Conservation (phyloP, 1,140 invertebrate species). For the Helicoverpa zea region DNA sequence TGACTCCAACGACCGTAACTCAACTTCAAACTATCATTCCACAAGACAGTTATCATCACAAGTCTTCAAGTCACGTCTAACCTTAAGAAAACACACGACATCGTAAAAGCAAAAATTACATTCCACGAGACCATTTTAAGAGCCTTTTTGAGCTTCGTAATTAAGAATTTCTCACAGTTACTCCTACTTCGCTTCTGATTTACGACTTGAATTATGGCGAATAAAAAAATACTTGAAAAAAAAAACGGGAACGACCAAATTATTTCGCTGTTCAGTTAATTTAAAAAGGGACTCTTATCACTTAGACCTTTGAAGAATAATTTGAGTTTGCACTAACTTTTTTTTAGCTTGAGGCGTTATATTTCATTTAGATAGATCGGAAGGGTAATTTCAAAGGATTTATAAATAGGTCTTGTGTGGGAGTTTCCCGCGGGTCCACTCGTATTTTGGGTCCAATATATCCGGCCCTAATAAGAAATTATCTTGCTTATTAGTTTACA, state of each 20-base stretch:
- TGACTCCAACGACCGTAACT: too few species aligned
- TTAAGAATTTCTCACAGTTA: slow-evolving; percentile 60
- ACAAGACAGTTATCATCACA: too few species aligned
- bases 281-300: slow-evolving; percentile 62
- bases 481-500: too few species aligned
- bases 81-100: slow-evolving; percentile 22
- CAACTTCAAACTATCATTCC: too few species aligned
- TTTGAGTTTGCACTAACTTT: slow-evolving; percentile 51
- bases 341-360: slow-evolving; percentile 22
- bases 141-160: slow-evolving; percentile 57
- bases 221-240: slow-evolving; percentile 51
- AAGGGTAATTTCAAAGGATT: not conserved
- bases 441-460: not conserved
- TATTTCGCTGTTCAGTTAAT: slow-evolving; percentile 63
- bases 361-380: slow-evolving; percentile 29
- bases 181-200: slow-evolving; percentile 56
- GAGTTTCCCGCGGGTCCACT: not conserved
- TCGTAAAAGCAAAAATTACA: slow-evolving; percentile 55
- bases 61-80: not conserved
- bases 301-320: slow-evolving; percentile 62
- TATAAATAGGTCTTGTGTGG: not conserved
- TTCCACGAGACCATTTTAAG: slow-evolving; percentile 40
- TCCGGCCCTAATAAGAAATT: too few species aligned
- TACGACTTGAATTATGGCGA: slow-evolving; percentile 55
- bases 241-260: slow-evolving; percentile 57